Evolutionary conservation across 2,888 invertebrate genomes (phyloP), one percentile per base, ranked within the genome.

Genomic region (Melieria crassipennis): DNA sequence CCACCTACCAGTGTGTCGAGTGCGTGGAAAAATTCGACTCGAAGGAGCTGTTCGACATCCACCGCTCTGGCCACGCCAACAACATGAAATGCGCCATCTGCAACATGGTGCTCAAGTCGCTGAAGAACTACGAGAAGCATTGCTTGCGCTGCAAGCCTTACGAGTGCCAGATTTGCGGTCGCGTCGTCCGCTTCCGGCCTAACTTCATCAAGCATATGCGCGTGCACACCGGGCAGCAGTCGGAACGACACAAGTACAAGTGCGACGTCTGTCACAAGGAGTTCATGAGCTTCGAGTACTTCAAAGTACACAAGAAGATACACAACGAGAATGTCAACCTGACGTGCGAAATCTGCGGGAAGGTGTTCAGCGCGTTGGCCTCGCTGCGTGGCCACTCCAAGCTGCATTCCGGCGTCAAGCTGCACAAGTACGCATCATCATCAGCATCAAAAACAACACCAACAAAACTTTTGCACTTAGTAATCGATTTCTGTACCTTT

Each of bases 291-390:
- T 84, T 87, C 68, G 87, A 88, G 47, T 89, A 89, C 85, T 89
- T 89, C 73, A 86, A 88, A 78, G 89, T 90, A 68, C 90, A 90
- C 83, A 88, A 89, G 77, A 90, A 90, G 79, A 89, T 88, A 48
- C 89, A 90, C 83, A 89, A 88, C 13, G 89, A 88, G 69, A 85
- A 88, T 65, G 88, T 88, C 65, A 89, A 89, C 66, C 86, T 89
- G 71, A 87, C 87, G 16, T 90, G 90, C 76, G 88, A 89, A 73
- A 87, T 88, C 60, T 90, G 90, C 75, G 89, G 88, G 67, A 89
- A 89, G 76, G 86, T 86, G 46, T 89, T 89, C 74, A 85, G 88
- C 72, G 85, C 86, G 5, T 73, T 87, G 71, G 86, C 87, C 63
- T 87, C 86, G 65, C 76, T 87, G 50, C 79, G 86, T 16, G 85